Evolutionary conservation across 2,888 invertebrate genomes (phyloP), one percentile per base, ranked within the genome.

Genomic region (Pemphredon lugubris): DNA sequence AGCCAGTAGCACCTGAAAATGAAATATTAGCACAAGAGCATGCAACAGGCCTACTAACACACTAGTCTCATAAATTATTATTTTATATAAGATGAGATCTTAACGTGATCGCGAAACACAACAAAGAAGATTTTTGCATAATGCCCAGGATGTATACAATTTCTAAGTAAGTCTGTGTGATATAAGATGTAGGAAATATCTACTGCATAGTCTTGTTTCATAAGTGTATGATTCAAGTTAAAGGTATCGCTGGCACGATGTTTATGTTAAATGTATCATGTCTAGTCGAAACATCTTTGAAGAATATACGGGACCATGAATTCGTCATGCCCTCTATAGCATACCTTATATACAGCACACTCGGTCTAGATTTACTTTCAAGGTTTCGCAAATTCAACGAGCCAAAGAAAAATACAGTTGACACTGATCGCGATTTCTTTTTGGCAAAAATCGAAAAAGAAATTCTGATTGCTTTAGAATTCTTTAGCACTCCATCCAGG

Each of bases 21-120:
- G 67, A 74, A 77, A 68, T 73, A 54, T 70, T 81, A 82, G 82
- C 81, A 84, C 81, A 68, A 83, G 80, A 77, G 70, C 79, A 82
- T 83, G 80, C 81, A n/a, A n/a, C n/a, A 86, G 88, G 88, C 88
- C 88, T 89, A 89, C 72, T 77, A 74, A 81, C 75, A 82, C 82
- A 81, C 86, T 88, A 88, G 87, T 89, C 87, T 83, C 83, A 83
- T 81, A 86, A 86, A 87, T 85, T 85, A 84, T 87, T 87, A 88
- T 87, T 87, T 88, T 87, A 73, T 87, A 87, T 84, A 83, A 83
- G 54, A 72, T 71, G 32, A 58, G 54, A 66, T 61, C 65, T 64
- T 70, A 65, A 67, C 55, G n/a, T 55, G 58, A 69, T 47, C 51
- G 50, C 40, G 48, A n/a, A n/a, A 61, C 55, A 53, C 63, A 44